These are phyloP conservation scores for Conistra vaccinii DNA, from an alignment of 2,888 invertebrate genomes.

Conservation along the genomic window DNA sequence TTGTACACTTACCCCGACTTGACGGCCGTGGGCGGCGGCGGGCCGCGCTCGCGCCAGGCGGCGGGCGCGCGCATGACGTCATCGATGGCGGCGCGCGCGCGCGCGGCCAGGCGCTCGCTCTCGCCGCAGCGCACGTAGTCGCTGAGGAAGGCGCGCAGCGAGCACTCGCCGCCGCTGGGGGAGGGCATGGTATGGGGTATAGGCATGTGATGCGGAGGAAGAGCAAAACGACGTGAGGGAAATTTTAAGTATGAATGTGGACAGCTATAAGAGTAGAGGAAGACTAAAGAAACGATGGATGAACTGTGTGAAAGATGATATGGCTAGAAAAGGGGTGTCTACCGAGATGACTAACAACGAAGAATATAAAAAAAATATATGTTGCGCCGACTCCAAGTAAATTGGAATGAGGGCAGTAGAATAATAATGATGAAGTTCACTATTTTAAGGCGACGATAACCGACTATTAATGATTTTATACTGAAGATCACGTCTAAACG, in stretches of 20 bases:
- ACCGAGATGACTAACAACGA: no score
- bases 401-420: background rate
- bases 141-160: slow-evolving; percentile 95
- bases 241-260: background rate
- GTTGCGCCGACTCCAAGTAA: no score
- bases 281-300: background rate
- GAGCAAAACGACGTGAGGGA: background rate
- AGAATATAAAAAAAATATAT: no score
- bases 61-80: slow-evolving; percentile 92
- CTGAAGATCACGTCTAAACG: no score
- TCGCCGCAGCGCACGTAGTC: slow-evolving; percentile 97
- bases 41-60: slow-evolving; percentile 94
- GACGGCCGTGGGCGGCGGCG: slow-evolving; percentile 79
- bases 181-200: background rate
- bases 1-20: slow-evolving; percentile 57
- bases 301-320: background rate
- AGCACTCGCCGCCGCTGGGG: slow-evolving; percentile 90
- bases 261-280: background rate
- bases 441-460: no score
- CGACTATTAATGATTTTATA: no score
- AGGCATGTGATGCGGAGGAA: background rate
- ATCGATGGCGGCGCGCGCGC: slow-evolving; percentile 82
- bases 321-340: no score
- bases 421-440: background rate
- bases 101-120: slow-evolving; percentile 91